Evolutionary conservation across 2,113 vertebrate species (phyloP).

Genomic region (Psittacara wagleri): DNA sequence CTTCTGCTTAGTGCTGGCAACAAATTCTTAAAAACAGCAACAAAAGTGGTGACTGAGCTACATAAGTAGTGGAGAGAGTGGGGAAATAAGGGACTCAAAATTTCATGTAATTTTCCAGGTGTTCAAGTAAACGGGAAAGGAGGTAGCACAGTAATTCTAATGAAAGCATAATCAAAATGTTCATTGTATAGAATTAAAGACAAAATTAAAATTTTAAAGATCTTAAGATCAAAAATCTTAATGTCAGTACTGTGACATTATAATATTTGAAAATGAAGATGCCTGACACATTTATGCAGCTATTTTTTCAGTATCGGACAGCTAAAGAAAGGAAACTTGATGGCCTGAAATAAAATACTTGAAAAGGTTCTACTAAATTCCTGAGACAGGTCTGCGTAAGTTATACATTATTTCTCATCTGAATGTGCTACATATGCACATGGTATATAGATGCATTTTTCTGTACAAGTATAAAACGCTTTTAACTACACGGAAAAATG

Average conservation of each 20-base stretch:
- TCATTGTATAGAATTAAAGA: not conserved
- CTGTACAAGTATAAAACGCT: not conserved
- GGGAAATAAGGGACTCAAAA: not conserved
- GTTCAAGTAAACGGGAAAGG: not conserved
- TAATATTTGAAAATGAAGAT: not conserved
- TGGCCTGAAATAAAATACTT: not conserved
- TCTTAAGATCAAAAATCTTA: not conserved
- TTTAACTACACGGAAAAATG: not conserved
- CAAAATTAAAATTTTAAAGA: not conserved
- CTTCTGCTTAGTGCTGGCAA: not conserved
- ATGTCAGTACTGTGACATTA: not conserved
- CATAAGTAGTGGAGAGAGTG: not conserved
- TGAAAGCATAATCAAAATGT: not conserved
- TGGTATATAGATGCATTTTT: not conserved
- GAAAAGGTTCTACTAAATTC: not conserved
- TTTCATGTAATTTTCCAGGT: not conserved
- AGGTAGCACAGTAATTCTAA: not conserved
- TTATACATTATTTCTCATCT: not conserved
- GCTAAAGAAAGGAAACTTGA: not conserved
- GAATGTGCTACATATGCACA: fast-evolving
- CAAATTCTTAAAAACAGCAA: not conserved
- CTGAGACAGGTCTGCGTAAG: not conserved
- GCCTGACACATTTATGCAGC: not conserved
- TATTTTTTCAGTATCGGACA: not conserved
- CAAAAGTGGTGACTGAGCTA: not conserved